Percentiles rank a stretch among this genome's conserved stretches.
phyloP scores from a whole-genome alignment of 1,140 invertebrate genomes.

The Anthonomus grandis region DNA sequence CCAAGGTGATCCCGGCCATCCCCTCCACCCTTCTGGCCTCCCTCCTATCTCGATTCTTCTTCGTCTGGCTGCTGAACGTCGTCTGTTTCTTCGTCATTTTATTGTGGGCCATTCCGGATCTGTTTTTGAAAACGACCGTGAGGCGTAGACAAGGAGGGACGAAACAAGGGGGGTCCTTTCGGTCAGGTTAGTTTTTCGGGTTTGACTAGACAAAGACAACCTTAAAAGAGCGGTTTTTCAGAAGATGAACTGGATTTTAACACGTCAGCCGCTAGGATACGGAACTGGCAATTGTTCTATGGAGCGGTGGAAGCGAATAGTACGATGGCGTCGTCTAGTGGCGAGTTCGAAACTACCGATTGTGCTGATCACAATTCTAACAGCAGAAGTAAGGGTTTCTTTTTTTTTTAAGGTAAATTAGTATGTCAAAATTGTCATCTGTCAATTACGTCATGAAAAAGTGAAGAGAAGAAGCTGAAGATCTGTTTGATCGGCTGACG shows the following conservation, averaged over 20 bases:
- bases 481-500: too few species aligned
- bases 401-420: too few species aligned
- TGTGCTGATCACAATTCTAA: slow-evolving; percentile 15
- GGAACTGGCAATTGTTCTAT: slow-evolving; percentile 35
- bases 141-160: too few species aligned
- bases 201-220: too few species aligned
- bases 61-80: slow-evolving; percentile 27
- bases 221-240: neutral
- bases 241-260: slow-evolving; percentile 10
- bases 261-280: slow-evolving; percentile 26
- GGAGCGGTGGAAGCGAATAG: slow-evolving; percentile 27
- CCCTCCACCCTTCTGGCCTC: slow-evolving; percentile 11
- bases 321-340: slow-evolving; percentile 9
- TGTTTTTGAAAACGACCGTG: too few species aligned
- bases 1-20: slow-evolving; percentile 2
- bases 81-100: slow-evolving; percentile 22
- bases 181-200: too few species aligned
- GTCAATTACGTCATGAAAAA: too few species aligned
- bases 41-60: slow-evolving; percentile 17
- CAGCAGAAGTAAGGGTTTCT: neutral
- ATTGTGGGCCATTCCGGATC: slow-evolving; percentile 16
- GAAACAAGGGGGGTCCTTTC: too few species aligned
- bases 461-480: too few species aligned
- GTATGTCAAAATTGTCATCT: too few species aligned
- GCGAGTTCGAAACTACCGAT: neutral